A percentile compares a stretch with the other conserved stretches of the same genome.
phyloP scores from a whole-genome alignment of 1,140 invertebrate species.

The Dendroctonus valens region DNA sequence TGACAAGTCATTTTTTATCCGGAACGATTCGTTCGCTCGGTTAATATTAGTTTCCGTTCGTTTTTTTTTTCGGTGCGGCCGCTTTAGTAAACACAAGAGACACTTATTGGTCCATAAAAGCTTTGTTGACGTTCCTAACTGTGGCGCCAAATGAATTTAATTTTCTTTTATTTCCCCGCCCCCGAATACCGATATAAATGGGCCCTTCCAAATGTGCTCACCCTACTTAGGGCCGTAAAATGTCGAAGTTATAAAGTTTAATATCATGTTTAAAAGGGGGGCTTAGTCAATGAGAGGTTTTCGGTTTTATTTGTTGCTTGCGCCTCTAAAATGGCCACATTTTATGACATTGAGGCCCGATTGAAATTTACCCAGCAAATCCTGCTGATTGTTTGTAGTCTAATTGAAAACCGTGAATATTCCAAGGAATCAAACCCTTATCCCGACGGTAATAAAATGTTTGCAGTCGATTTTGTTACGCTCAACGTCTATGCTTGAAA shows the following conservation, averaged over 20 bases:
- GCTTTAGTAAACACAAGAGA: constrained; percentile 32
- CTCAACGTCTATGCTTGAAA: too few species aligned
- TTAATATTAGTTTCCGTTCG: constrained; percentile 25
- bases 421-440: too few species aligned
- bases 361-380: too few species aligned
- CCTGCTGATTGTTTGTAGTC: too few species aligned
- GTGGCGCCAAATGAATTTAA: constrained; percentile 30
- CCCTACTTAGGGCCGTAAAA: background rate
- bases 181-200: constrained; percentile 21
- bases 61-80: constrained; percentile 1
- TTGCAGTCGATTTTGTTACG: too few species aligned
- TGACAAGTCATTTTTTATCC: constrained; percentile 9
- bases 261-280: background rate
- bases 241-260: background rate
- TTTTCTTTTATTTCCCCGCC: constrained; percentile 23
- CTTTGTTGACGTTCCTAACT: constrained; percentile 26
- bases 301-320: too few species aligned
- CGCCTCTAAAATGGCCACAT: too few species aligned
- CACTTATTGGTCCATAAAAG: constrained; percentile 32
- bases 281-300: background rate
- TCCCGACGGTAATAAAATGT: too few species aligned
- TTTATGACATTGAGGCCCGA: too few species aligned
- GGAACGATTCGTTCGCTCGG: constrained; percentile 22
- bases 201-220: constrained; percentile 1
- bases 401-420: too few species aligned